Evolutionary conservation across 2,113 vertebrate species (phyloP).

Genomic region (Mugil cephalus): DNA sequence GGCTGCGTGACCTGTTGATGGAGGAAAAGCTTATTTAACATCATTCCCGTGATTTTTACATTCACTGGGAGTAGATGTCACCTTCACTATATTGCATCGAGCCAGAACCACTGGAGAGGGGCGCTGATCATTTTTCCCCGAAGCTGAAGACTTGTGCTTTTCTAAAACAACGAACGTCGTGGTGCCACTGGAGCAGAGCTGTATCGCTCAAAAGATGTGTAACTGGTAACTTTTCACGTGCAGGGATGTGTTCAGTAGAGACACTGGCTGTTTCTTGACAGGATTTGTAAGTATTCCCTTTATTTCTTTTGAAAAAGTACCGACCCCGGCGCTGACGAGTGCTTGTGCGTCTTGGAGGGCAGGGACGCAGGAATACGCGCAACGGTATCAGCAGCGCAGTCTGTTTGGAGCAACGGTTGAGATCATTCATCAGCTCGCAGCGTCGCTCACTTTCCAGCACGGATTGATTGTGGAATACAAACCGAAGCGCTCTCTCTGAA

Average conservation of each 20-base stretch:
- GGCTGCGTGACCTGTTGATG: constrained; percentile 3
- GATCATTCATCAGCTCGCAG: constrained; percentile 31
- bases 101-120: background rate
- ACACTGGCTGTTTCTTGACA: background rate
- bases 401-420: constrained; percentile 43
- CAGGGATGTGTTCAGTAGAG: too few species aligned
- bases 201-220: too few species aligned
- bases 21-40: background rate
- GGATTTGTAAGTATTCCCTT: constrained; percentile 7
- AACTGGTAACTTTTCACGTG: background rate
- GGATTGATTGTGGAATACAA: constrained; percentile 15
- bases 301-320: constrained; percentile 12
- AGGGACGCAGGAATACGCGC: constrained; percentile 55
- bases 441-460: background rate
- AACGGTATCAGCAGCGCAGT: constrained; percentile 40
- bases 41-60: background rate
- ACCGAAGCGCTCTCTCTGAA: constrained; percentile 1
- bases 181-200: background rate
- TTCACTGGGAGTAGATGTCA: background rate
- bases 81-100: background rate
- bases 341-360: constrained; percentile 68
- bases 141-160: background rate
- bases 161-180: background rate
- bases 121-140: background rate
- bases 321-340: constrained; percentile 53